phyloP scores from a whole-genome alignment of 2,797 vertebrate species.

The Brachyrhaphis roseni region DNA sequence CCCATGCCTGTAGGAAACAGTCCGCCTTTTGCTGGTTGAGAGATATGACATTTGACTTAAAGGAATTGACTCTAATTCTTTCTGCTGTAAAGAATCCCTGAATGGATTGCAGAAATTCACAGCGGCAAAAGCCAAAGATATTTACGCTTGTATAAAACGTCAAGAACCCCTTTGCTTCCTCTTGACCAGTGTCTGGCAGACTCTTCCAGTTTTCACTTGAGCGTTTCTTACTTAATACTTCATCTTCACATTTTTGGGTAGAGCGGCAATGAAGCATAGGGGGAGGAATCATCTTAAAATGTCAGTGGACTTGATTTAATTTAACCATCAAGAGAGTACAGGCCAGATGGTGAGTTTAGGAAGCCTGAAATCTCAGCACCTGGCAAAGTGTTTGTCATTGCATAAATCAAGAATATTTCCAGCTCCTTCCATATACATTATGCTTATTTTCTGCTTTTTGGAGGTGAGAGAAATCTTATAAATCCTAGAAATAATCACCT shows the following conservation, averaged over 20 bases:
- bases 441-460: conserved; percentile 32
- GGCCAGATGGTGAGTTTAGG: conserved; percentile 72
- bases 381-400: conserved; percentile 66
- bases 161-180: background rate
- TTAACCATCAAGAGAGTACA: conserved; percentile 47
- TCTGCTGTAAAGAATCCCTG: background rate
- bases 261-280: conserved; percentile 10
- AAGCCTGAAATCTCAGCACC: conserved; percentile 68
- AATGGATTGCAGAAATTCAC: background rate
- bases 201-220: conserved; percentile 8
- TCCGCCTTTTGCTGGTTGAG: background rate
- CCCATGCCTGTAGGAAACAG: background rate
- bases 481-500: conserved; percentile 53
- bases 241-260: conserved; percentile 32
- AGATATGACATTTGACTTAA: background rate
- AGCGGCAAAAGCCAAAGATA: background rate
- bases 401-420: conserved; percentile 70
- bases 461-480: conserved; percentile 30
- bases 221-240: conserved; percentile 28
- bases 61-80: background rate
- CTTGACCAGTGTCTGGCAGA: background rate
- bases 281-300: conserved; percentile 29
- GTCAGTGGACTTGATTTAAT: conserved; percentile 60
- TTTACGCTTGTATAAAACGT: conserved; percentile 10
- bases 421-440: conserved; percentile 54